Base-by-base conservation (phyloP, 2,888 invertebrate species). In the Hemaris fuciformis region DNA sequence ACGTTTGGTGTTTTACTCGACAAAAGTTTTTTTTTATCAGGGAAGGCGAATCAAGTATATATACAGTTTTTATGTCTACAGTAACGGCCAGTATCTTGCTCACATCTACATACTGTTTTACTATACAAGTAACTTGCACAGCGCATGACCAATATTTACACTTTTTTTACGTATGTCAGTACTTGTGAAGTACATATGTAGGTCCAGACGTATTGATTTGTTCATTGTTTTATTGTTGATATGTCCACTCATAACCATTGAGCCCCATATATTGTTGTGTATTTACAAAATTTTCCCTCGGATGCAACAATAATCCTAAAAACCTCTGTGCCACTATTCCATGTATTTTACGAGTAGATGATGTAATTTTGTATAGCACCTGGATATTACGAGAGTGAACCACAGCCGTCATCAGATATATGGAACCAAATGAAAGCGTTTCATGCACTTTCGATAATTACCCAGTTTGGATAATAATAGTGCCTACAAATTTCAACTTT, bases 1-100 rank as follows among this genome's bases (percentile, higher is more conserved):
- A 25, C 27, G 42, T 42, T 18, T 43, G 42, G 42, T 10, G 27
- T 48, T 25, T 4, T n/a, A 58, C 23, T 2, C 57, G 38, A n/a
- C 25, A 27, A 58, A 58, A 58, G 41, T 34, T 42, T 42, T n/a
- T n/a, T n/a, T 38, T 57, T 57, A 38, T 57, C 38, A 38, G 27
- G 8, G 25, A 48, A 27, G 2, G 5, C 3, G 48, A 48, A 48
- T 6, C 8, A 25, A 27, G 1, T 25, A 8, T n/a, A 48, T 27
- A 27, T 25, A 15, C 27, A 8, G 48, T 27, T 27, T 48, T 27
- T 27, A 27, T n/a, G 6, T 13, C 27, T 1, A n/a, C 2, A 8
- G n/a, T 38, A 38, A n/a, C n/a, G n/a, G 10, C 25, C 13, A 48
- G 15, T 23, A 20, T 23, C n/a, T 13, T 23, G 13, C 13, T 3